Base-by-base conservation (phyloP, 2,888 invertebrate genomes). In the Dimorphilus gyrociliatus region DNA sequence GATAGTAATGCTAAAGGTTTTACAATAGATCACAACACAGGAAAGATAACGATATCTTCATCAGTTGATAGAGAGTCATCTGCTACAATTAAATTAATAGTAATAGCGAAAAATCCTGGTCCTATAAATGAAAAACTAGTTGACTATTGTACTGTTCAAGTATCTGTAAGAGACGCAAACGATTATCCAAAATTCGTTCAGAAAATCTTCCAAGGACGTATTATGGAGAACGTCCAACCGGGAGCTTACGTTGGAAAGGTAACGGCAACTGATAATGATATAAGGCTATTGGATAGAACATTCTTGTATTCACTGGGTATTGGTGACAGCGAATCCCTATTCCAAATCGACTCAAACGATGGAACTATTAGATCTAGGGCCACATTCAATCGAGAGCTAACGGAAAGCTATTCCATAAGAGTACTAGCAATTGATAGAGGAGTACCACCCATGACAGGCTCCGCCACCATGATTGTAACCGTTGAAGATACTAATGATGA, bases 81-180 rank as follows among this genome's bases (percentile, higher is more conserved):
- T 2, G 47, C 47, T 4, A 35, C 38, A 19, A 45, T 56, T 6
- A 37, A 38, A 4, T 63, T 90, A 7, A 84, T 84, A 1, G 85
- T 88, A 0, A 72, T 90, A 68, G 88, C 88, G 0, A 92, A 92
- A 65, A 92, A 92, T 55, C 75, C 76, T 29, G 90, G 90, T 10
- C 81, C 85, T 13, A 86, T 92, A 44, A 72, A 78, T 23, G 90
- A 90, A 3, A 86, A 88, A 55, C 88, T 90, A 51, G 88, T 86
- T 0, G 88, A 86, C 53, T 85, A 84, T 64, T 88, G 88, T 3
- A 82, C 84, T 63, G 81, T 92, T 1, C 80, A 82, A 27, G 78
- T 92, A 38, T 78, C 81, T 1, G 81, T 92, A 39, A 82, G 86
- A 65, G 90, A 90, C 59, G 88, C 88, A 14, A 90, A 90, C 55